phyloP scores from a whole-genome alignment of 1,140 invertebrate genomes.

The Bilobella aurantiaca region DNA sequence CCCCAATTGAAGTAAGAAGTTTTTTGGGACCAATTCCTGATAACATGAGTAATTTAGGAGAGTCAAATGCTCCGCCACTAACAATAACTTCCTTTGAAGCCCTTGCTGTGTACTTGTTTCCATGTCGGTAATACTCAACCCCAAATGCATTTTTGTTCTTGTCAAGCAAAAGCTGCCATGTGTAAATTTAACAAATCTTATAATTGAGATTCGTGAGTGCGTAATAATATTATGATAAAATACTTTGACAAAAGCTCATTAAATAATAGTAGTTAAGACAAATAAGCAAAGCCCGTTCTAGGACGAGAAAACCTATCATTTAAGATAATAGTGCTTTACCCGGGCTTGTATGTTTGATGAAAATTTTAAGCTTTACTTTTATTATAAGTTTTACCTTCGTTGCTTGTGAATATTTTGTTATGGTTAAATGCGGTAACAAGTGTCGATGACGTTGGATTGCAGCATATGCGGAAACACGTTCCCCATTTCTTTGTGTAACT shows the following conservation, averaged over 20 bases:
- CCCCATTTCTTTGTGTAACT: constrained; percentile 18
- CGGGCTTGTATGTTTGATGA: not conserved
- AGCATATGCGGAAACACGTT: constrained; percentile 14
- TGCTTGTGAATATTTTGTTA: constrained; percentile 22
- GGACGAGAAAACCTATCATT: too few species aligned
- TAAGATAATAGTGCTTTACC: not conserved
- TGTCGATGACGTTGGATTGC: constrained; percentile 14
- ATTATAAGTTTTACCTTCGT: constrained; percentile 8
- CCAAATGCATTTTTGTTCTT: too few species aligned
- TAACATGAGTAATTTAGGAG: constrained; percentile 38
- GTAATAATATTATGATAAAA: too few species aligned
- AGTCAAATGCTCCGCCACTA: constrained; percentile 23
- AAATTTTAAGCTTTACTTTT: not conserved
- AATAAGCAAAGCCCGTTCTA: too few species aligned
- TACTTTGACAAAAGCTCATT: too few species aligned
- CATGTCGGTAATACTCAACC: constrained; percentile 4
- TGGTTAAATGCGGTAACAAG: constrained; percentile 11
- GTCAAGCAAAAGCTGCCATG: too few species aligned
- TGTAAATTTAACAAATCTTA: too few species aligned
- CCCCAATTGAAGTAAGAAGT: constrained; percentile 13
- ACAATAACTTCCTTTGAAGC: constrained; percentile 16
- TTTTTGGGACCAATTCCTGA: constrained; percentile 32
- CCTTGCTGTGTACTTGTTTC: not conserved
- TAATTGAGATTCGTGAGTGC: too few species aligned
- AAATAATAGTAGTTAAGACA: too few species aligned